Base-by-base conservation (phyloP, 2,797 vertebrate species). In the Eulemur mongoz region DNA sequence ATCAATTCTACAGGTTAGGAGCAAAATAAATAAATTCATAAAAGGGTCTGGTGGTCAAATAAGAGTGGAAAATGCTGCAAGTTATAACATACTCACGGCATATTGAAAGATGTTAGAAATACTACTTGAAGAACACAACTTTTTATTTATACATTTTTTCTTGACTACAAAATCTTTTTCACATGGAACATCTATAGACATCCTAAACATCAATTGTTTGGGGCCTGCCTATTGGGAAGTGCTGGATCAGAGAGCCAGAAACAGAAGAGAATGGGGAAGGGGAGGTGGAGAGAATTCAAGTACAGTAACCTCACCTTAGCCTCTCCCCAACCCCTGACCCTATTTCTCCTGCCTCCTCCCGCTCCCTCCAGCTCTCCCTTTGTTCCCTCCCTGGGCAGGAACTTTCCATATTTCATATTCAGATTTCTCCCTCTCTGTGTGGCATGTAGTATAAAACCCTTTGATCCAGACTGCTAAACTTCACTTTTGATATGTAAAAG, bases 91-190 rank as follows among this genome's bases (percentile, higher is more conserved):
- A 57, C 14, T 88, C 7, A 8, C 52, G 20, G 65, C n/a, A 43
- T 69, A 59, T 45, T 35, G 72, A 61, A 61, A 88, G 7, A 69
- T 25, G 67, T 5, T 18, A 76, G 23, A 94, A 85, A 27, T 43
- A 30, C 75, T 86, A 3, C 25, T 40, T 45, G 23, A 72, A 86
- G 48, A 93, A 65, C 27, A 57, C 8, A 32, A 40, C 38, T 59
- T 90, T 83, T 52, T 65, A 38, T 32, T 85, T 72, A 9, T 32
- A 48, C 22, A 43, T 79, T 45, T 90, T 93, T 79, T 63, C 75
- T 87, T 87, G 61, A 70, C 52, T 67, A 54, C n/a, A 85, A 95
- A 88, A 91, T 32, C 13, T 17, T 90, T 94, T 88, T 72, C 63
- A 40, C 54, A 40, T 10, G 69, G 40, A 82, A 25, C 17, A 75